Percentiles rank a stretch among this genome's conserved stretches.
Evolutionary conservation across 2,797 vertebrate genomes (phyloP).

Genomic region (Gephyroberyx darwinii): DNA sequence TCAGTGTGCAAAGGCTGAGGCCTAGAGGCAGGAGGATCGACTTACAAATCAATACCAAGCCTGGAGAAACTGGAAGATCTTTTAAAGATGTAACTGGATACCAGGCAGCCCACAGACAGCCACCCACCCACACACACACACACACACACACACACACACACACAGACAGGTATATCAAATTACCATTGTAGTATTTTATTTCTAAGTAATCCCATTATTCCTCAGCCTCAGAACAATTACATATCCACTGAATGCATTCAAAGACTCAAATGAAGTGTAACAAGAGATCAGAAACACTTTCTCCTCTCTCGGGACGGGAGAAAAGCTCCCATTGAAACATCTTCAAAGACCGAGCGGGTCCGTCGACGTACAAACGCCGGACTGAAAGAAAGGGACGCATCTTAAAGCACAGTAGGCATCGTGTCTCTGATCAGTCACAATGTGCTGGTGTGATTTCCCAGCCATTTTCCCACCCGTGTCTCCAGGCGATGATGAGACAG

Average conservation of each 20-base stretch:
- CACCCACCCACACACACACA: conserved; percentile 15
- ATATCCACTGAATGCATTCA: conserved; percentile 73
- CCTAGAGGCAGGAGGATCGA: conserved; percentile 41
- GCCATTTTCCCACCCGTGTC: conserved; percentile 20
- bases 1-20: conserved; percentile 36
- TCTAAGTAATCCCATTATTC: conserved; percentile 79
- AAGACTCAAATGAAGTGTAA: conserved; percentile 79
- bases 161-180: conserved; percentile 71
- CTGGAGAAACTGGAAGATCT: conserved; percentile 54
- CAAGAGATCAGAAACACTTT: conserved; percentile 74
- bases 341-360: conserved; percentile 66
- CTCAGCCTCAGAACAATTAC: conserved; percentile 79
- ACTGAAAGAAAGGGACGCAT: conserved; percentile 35
- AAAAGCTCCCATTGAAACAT: conserved; percentile 52
- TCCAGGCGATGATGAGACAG: conserved; percentile 41
- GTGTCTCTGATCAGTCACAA: conserved; percentile 57
- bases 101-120: conserved; percentile 28
- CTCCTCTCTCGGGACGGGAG: conserved; percentile 51
- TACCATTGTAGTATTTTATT: conserved; percentile 73
- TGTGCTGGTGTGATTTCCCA: conserved; percentile 32
- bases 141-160: conserved; percentile 11
- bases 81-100: conserved; percentile 48
- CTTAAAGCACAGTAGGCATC: conserved; percentile 28
- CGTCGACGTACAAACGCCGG: conserved; percentile 43
- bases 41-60: conserved; percentile 67